These are phyloP conservation scores for Halcyon senegalensis DNA, from an alignment of 2,113 vertebrate species.

Conservation along the genomic window DNA sequence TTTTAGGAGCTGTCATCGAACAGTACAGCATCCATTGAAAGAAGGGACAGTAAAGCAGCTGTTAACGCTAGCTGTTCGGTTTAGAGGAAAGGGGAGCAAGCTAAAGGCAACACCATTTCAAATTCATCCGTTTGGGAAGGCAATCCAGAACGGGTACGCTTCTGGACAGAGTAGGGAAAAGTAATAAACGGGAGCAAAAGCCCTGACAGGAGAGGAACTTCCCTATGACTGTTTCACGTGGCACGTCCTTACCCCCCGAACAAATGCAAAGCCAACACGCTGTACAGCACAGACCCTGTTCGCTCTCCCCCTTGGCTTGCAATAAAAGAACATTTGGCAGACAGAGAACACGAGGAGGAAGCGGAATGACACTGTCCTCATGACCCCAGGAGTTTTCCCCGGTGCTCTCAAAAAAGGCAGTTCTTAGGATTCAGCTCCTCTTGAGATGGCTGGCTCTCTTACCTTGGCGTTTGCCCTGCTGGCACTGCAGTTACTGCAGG, in stretches of 20 bases:
- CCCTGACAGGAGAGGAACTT: not conserved
- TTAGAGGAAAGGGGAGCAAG: not conserved
- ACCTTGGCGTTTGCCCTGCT: not conserved
- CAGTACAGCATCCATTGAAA: not conserved
- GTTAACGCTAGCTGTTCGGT: not conserved
- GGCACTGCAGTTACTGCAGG: not conserved
- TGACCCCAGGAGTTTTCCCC: not conserved
- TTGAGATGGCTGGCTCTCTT: not conserved
- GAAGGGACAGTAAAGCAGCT: slow-evolving; percentile 8
- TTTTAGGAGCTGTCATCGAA: slow-evolving; percentile 28
- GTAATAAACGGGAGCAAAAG: not conserved
- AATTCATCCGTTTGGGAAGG: fast-evolving
- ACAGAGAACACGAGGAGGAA: not conserved
- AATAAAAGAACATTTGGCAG: not conserved
- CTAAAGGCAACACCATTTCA: not conserved
- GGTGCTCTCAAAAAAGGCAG: not conserved
- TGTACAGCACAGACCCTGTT: not conserved
- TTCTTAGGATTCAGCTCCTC: not conserved
- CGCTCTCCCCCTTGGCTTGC: not conserved
- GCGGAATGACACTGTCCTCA: not conserved
- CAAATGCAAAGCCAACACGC: not conserved
- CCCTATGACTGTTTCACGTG: not conserved
- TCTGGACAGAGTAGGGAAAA: not conserved
- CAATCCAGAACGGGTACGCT: not conserved
- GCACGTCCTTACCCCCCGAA: not conserved